Evolutionary conservation across 2,888 invertebrate genomes (phyloP), one percentile per base, ranked within the genome.

Genomic region (Sisyra nigra): DNA sequence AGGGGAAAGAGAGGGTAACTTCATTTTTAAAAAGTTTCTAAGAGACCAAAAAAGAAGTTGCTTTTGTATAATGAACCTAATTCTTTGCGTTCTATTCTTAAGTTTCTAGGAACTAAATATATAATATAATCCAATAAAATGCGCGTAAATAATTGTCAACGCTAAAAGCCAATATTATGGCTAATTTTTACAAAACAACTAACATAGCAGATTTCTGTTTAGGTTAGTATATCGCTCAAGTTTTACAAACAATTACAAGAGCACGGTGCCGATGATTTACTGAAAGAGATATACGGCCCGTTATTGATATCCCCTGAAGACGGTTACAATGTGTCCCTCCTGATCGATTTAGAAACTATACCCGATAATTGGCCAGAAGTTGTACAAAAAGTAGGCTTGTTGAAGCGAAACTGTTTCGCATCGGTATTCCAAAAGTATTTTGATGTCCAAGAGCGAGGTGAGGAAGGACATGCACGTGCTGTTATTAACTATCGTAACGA

Each of bases 361-460:
- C 94, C 96, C 5, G 69, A 77, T 31, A 81, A 94, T 61, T 91
- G 89, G 82, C 86, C 86, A 61, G 75, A 76, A 48, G 62, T 89
- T 54, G 89, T 94, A 52, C 86, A 86, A 64, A 91, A 87, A 68
- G 83, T 94, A 52, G 92, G 94, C 14, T 73, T 94, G 44, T 68
- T 98, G 48, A 98, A 98, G 66, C 76, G 97, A 57, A 92, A 99
- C 68, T 98, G 98, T 67, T 98, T 98, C 67, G 97, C 97, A 37
- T 94, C 96, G 11, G 96, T 98, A 47, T 99, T 98, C 67, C 96
- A 98, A 64, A 96, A 97, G 60, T 99, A 98, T 71, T 98, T 98
- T 67, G 85, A 94, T 61, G 89, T 89, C 65, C 96, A 98, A 69
- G 92, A 93, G 61, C 77, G 83, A 53, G 94, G 91, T 1, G 82